Conservation (phyloP, 2,888 invertebrate species). For the Oscheius sp. region DNA sequence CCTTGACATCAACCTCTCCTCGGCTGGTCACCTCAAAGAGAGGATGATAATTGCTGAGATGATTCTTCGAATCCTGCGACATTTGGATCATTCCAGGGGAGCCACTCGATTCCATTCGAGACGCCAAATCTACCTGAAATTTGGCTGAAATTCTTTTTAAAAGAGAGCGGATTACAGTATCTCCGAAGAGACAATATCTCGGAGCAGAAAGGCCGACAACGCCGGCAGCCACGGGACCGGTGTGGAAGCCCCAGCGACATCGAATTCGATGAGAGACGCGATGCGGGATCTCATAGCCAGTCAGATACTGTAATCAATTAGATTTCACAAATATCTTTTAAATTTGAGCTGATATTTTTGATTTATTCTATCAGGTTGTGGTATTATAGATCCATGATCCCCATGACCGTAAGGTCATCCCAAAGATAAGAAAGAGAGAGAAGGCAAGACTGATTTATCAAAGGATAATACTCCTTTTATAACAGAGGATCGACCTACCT, state of each 20-base stretch:
- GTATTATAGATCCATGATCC: neutral
- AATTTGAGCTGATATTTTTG: neutral
- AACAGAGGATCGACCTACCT: conserved; percentile 33
- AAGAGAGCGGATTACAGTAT: conserved; percentile 51
- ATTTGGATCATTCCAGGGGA: conserved; percentile 63
- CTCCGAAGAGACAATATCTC: conserved; percentile 67
- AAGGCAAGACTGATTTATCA: no score
- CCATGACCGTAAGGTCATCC: neutral
- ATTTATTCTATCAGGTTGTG: neutral
- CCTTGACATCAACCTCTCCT: conserved; percentile 63
- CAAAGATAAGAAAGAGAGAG: neutral
- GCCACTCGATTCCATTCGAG: conserved; percentile 57
- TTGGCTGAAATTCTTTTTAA: neutral
- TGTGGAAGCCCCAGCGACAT: conserved; percentile 68
- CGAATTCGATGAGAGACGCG: conserved; percentile 50
- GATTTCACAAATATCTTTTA: neutral
- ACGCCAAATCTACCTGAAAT: conserved; percentile 48
- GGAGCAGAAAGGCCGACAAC: conserved; percentile 66
- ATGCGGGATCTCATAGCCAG: conserved; percentile 62
- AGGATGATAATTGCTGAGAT: conserved; percentile 48
- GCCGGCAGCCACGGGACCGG: conserved; percentile 64
- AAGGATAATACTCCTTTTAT: no score
- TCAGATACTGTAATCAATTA: conserved; percentile 53
- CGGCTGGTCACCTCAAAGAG: conserved; percentile 53
- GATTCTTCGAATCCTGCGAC: conserved; percentile 48